These are phyloP conservation scores for Ctenicera cuprea DNA, from an alignment of 2,888 invertebrate genomes.

Conservation along the genomic window DNA sequence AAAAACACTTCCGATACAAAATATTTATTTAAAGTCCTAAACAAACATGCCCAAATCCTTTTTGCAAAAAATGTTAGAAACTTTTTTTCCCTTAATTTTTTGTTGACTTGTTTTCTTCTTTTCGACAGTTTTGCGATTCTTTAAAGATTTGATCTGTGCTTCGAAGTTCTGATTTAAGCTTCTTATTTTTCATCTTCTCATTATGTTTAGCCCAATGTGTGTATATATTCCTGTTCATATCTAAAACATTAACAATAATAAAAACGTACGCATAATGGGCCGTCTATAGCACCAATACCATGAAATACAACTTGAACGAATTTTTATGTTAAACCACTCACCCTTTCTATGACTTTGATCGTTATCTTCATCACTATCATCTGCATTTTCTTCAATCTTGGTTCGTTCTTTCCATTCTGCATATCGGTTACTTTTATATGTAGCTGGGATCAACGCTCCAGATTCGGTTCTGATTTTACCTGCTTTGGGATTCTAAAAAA, in stretches of 20 bases:
- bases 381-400: slow-evolving; percentile 74
- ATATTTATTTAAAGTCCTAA: too few relatives aligned
- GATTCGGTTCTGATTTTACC: slow-evolving; percentile 96
- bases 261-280: not conserved
- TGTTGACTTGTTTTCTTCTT: slow-evolving; percentile 77
- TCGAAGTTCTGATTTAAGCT: slow-evolving; percentile 78
- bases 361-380: slow-evolving; percentile 73
- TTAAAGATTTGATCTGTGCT: slow-evolving; percentile 87
- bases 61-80: too few relatives aligned
- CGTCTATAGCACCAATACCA: not conserved
- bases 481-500: slow-evolving; percentile 74
- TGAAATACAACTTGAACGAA: too few relatives aligned
- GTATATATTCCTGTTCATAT: slow-evolving; percentile 72
- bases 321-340: slow-evolving; percentile 32
- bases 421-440: slow-evolving; percentile 94
- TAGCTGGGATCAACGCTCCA: slow-evolving; percentile 94
- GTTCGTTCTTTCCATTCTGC: slow-evolving; percentile 89
- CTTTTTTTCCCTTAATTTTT: slow-evolving; percentile 73
- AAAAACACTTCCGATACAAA: too few relatives aligned
- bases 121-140: slow-evolving; percentile 80
- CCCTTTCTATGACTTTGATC: slow-evolving; percentile 48
- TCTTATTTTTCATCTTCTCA: slow-evolving; percentile 80
- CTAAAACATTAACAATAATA: not conserved
- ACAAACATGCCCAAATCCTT: too few relatives aligned
- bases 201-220: slow-evolving; percentile 89